Evolutionary conservation across 2,797 vertebrate species (phyloP), one percentile per base, ranked within the genome.

Genomic region (Bovichtus diacanthus): DNA sequence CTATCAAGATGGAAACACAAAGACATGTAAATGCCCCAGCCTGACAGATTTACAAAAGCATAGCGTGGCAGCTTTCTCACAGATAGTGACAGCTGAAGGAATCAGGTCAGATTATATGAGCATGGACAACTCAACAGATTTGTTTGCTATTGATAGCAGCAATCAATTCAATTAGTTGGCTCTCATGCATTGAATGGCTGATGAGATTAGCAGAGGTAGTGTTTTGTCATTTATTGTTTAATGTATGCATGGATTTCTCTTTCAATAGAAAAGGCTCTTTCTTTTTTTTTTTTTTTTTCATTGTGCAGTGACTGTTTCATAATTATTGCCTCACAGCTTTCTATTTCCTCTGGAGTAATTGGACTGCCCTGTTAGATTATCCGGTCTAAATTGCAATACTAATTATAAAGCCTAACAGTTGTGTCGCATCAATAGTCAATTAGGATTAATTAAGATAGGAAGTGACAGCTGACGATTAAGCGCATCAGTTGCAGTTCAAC

Each of bases 361-460:
- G 96, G 94, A 95, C 95, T 92, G 95, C 95, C 93, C 93, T 71
- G 81, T 91, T 90, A 90, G 94, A 95, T 95, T 94, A 95, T 95
- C 94, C 94, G 92, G 84, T 97, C 95, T 96, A 97, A 97, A 97
- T 96, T 97, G 96, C 95, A 96, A 96, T 96, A 95, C 95, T 97
- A 96, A 97, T 99, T 97, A 98, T 95, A 97, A 97, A 96, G 96
- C 96, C 97, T 95, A 97, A 97, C 97, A 97, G 96, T 97, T 96
- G 96, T 90, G 87, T 94, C 72, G 93, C 96, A 95, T 99, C 98
- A 97, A 97, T 98, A 97, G 96, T 95, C 96, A 96, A 98, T 98
- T 97, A 98, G 95, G 96, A 97, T 97, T 98, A 97, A 99, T 99
- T 98, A 98, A 97, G 95, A 95, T 95, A 95, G 94, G 96, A 97